Percentiles rank a stretch among this genome's conserved stretches.
Evolutionary conservation across 2,797 vertebrate species (phyloP).

Genomic region (Poeciliopsis presidionis): DNA sequence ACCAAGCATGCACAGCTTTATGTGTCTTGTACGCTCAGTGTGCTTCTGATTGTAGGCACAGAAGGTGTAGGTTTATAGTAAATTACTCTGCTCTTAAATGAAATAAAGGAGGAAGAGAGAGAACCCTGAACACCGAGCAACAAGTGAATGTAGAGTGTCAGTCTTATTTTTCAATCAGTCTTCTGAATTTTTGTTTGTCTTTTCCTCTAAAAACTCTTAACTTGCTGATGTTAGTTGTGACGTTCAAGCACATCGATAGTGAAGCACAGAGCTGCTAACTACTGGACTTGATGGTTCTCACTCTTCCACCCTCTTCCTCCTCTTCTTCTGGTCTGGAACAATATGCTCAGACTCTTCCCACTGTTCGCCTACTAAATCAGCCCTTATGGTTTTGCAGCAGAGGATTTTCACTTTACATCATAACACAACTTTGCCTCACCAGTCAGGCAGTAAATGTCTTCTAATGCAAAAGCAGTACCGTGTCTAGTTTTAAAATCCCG

Average conservation of each 20-base stretch:
- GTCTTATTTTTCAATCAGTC: background rate
- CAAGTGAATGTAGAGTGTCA: background rate
- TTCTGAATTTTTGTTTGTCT: background rate
- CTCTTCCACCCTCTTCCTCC: background rate
- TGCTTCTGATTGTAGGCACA: slow-evolving; percentile 17
- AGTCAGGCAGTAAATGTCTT: background rate
- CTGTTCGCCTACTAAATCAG: background rate
- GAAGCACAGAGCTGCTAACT: slow-evolving; percentile 5
- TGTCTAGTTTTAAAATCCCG: background rate
- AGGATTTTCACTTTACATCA: background rate
- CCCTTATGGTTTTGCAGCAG: background rate
- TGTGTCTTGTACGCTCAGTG: background rate
- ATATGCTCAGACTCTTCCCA: background rate
- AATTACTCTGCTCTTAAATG: background rate
- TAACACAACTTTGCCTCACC: background rate
- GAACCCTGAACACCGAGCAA: background rate
- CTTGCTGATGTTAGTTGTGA: background rate
- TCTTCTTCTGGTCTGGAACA: background rate
- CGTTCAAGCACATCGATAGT: background rate
- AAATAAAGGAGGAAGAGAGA: background rate
- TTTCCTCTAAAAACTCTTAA: slow-evolving; percentile 2
- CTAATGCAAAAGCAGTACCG: background rate
- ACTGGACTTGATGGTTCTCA: background rate
- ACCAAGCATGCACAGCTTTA: background rate
- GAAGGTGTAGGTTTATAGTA: slow-evolving; percentile 16